Conservation (phyloP, 2,888 invertebrate species). For the Lochmaea capreae region DNA sequence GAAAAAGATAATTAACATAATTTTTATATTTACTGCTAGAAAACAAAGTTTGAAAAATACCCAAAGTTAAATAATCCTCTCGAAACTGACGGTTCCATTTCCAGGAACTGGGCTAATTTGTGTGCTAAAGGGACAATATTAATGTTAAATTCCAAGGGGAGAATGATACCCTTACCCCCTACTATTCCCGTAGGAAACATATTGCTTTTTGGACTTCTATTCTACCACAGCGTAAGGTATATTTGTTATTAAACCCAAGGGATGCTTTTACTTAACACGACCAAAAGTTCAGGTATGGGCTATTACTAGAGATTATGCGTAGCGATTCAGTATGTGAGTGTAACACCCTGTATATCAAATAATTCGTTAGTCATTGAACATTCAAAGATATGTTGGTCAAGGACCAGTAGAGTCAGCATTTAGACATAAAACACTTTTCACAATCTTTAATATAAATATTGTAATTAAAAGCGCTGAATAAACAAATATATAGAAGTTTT, state of each 20-base stretch:
- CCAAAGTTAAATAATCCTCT: background rate
- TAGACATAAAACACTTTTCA: no score
- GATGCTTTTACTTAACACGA: conserved; percentile 17
- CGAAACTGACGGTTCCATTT: background rate
- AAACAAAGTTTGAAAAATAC: no score
- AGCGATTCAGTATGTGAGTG: background rate
- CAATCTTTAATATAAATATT: no score
- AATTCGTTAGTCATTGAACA: no score
- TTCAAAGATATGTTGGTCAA: no score
- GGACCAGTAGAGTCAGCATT: no score
- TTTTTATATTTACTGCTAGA: no score
- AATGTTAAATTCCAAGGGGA: conserved; percentile 12
- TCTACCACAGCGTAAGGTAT: conserved; percentile 12
- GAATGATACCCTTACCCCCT: background rate
- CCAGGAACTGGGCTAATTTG: background rate
- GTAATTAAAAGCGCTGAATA: no score
- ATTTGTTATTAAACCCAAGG: conserved; percentile 22
- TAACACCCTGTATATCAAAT: no score
- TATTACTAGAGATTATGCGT: conserved; percentile 7
- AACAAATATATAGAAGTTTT: no score
- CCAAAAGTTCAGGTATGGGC: conserved; percentile 7
- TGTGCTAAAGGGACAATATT: conserved; percentile 4
- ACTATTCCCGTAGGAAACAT: conserved; percentile 16
- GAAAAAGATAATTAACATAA: no score
- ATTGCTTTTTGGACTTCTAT: conserved; percentile 21